Evolutionary conservation across 2,888 invertebrate genomes (phyloP).

Genomic region (Loripinus fragilis): DNA sequence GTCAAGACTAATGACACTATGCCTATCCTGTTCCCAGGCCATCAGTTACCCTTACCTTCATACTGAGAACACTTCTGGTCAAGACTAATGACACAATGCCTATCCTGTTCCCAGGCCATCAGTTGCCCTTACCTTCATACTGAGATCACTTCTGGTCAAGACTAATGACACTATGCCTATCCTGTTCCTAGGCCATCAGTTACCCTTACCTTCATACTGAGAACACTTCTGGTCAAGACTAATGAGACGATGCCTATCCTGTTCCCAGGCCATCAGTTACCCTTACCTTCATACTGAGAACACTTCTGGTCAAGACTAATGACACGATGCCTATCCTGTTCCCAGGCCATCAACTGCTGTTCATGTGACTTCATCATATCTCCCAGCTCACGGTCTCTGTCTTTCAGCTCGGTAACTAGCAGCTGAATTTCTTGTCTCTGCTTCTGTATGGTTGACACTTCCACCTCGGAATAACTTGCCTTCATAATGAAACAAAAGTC

Average conservation of each 20-base stretch:
- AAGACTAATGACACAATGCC: too few relatives aligned
- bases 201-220: slow-evolving; percentile 68
- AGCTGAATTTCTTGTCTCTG: slow-evolving; percentile 80
- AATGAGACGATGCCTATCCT: slow-evolving; percentile 74
- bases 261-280: slow-evolving; percentile 81
- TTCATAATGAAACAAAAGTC: slow-evolving; percentile 24
- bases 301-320: slow-evolving; percentile 70
- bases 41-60: too few relatives aligned
- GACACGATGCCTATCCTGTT: slow-evolving; percentile 77
- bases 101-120: too few relatives aligned
- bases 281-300: slow-evolving; percentile 71
- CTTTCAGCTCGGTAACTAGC: slow-evolving; percentile 77
- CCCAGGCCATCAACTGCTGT: slow-evolving; percentile 80
- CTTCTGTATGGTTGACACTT: slow-evolving; percentile 68
- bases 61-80: too few relatives aligned
- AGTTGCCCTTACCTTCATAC: too few relatives aligned
- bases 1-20: too few relatives aligned
- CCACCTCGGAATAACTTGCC: slow-evolving; percentile 50
- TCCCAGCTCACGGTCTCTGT: slow-evolving; percentile 80
- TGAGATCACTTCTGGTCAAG: too few relatives aligned
- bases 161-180: too few relatives aligned
- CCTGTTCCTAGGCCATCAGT: too few relatives aligned
- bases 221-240: slow-evolving; percentile 71
- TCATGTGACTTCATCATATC: slow-evolving; percentile 80
- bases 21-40: too few relatives aligned